A percentile compares a stretch with the other conserved stretches of the same genome.
phyloP scores from a whole-genome alignment of 1,140 invertebrate species.

The Oryzaephilus surinamensis region DNA sequence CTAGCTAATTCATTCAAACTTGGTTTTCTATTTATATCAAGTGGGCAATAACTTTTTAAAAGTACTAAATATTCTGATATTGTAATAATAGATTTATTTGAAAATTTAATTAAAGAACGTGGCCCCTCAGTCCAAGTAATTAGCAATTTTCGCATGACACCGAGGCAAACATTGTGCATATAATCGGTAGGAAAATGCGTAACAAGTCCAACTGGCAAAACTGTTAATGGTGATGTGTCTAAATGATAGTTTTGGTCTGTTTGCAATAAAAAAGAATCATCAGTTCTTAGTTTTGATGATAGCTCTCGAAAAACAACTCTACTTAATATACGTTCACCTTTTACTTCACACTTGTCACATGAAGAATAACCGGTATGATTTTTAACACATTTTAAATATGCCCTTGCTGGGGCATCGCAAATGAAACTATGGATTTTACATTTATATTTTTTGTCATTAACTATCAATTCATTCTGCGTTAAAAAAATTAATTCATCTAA shows the following conservation, averaged over 20 bases:
- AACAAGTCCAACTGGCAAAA: not conserved
- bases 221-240: not conserved
- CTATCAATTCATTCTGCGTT: no score
- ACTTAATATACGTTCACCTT: not conserved
- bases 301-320: not conserved
- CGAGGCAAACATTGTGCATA: not conserved
- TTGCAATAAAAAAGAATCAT: not conserved
- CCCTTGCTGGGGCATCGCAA: not conserved
- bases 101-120: not conserved
- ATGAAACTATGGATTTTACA: not conserved
- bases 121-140: not conserved
- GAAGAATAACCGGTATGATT: not conserved
- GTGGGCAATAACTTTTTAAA: not conserved
- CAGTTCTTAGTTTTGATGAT: not conserved
- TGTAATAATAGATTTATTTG: not conserved
- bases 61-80: not conserved
- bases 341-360: not conserved
- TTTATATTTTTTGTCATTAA: no score
- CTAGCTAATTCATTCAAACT: not conserved
- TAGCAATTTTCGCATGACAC: not conserved
- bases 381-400: not conserved
- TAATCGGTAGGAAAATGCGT: not conserved
- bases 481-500: no score
- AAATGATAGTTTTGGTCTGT: not conserved
- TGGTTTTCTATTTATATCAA: slow-evolving; percentile 4